phyloP scores from a whole-genome alignment of 1,140 invertebrate genomes.

The Drosophila equinoxialis region DNA sequence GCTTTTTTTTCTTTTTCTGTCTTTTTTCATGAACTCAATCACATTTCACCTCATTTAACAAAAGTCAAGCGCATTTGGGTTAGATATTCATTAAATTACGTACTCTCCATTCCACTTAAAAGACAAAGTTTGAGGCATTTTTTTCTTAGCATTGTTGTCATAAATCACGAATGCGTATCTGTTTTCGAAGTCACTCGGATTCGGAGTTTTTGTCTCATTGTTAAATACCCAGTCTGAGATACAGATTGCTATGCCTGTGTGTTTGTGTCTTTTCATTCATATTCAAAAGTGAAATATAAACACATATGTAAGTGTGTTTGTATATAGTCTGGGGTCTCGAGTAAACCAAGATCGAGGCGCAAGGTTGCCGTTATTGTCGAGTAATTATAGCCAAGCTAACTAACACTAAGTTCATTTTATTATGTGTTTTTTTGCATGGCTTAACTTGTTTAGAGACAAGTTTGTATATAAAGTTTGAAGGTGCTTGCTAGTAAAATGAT shows the following conservation, averaged over 20 bases:
- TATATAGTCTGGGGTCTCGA: constrained; percentile 38
- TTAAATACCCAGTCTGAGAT: constrained; percentile 39
- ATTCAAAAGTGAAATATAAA: constrained; percentile 46
- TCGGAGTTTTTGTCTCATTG: constrained; percentile 48
- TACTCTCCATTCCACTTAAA: constrained; percentile 15
- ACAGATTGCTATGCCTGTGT: constrained; percentile 17
- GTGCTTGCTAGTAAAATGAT: not conserved
- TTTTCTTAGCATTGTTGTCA: constrained; percentile 52
- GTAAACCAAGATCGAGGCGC: constrained; percentile 69
- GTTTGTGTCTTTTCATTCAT: constrained; percentile 69
- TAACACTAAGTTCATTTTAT: not conserved
- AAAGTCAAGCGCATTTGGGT: constrained; percentile 57
- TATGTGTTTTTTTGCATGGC: constrained; percentile 14
- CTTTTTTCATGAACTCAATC: constrained; percentile 7
- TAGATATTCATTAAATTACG: constrained; percentile 30
- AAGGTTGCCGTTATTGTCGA: constrained; percentile 78
- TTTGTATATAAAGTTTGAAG: constrained; percentile 11
- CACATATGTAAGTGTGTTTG: not conserved
- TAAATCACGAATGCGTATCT: constrained; percentile 63
- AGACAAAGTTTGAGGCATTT: constrained; percentile 69
- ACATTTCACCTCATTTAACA: constrained; percentile 18
- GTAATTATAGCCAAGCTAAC: constrained; percentile 71
- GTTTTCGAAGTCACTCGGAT: constrained; percentile 41
- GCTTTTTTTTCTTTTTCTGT: not conserved
- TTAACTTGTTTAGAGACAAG: constrained; percentile 6